These are phyloP conservation scores for Hecatera dysodea DNA, from an alignment of 2,888 invertebrate species.

Conservation along the genomic window DNA sequence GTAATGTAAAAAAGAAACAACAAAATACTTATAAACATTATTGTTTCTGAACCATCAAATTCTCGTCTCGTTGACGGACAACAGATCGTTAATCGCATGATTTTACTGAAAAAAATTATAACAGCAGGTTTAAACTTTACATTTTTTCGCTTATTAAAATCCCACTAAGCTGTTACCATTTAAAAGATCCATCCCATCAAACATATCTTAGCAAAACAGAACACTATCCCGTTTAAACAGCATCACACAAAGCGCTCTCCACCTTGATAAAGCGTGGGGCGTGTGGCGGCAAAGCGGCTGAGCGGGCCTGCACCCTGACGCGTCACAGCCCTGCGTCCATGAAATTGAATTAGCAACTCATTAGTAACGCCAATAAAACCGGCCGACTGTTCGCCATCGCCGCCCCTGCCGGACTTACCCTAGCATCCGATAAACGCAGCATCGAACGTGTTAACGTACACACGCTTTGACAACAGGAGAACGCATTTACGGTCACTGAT, in stretches of 20 bases:
- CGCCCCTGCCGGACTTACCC: constrained; percentile 62
- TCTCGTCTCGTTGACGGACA: no score
- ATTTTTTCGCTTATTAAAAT: neutral
- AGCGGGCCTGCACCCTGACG: constrained; percentile 33
- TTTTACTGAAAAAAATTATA: neutral
- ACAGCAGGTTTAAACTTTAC: no score
- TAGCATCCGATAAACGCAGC: constrained; percentile 61
- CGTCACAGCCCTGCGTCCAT: constrained; percentile 81
- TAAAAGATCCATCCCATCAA: neutral
- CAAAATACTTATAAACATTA: no score
- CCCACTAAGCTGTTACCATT: neutral
- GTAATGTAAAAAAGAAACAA: no score
- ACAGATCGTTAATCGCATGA: no score
- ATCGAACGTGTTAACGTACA: constrained; percentile 46
- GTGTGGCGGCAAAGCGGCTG: constrained; percentile 45
- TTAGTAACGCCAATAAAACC: constrained; percentile 90
- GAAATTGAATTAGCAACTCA: constrained; percentile 91
- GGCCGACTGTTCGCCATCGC: constrained; percentile 75
- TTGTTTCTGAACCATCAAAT: no score
- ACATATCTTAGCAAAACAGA: constrained; percentile 2
- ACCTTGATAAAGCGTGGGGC: constrained; percentile 23
- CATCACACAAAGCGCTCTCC: constrained; percentile 39
- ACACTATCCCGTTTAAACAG: constrained; percentile 23
- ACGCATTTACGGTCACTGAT: constrained; percentile 55
- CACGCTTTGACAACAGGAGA: constrained; percentile 46